phyloP scores from a whole-genome alignment of 2,888 invertebrate species.

The Tetropium fuscum region DNA sequence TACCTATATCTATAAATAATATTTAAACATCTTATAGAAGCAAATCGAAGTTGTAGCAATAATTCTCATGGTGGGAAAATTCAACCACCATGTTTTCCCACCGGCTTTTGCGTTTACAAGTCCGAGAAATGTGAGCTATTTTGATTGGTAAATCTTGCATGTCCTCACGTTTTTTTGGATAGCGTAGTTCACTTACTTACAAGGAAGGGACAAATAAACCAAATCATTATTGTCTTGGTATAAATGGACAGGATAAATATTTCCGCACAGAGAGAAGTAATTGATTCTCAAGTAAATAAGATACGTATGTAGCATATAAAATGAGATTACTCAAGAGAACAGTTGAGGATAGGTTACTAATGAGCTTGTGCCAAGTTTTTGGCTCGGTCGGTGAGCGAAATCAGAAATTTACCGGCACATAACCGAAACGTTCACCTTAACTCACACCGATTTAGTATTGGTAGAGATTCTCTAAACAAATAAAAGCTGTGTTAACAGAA shows the following conservation, averaged over 20 bases:
- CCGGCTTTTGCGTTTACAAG: constrained; percentile 3
- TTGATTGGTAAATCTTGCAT: not conserved
- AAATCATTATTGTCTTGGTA: constrained; percentile 6
- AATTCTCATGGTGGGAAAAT: no score
- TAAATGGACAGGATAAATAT: no score
- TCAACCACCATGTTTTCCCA: no score
- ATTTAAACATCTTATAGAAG: no score
- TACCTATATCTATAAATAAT: no score
- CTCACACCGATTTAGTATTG: not conserved
- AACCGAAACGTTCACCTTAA: not conserved
- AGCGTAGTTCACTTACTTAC: constrained; percentile 10
- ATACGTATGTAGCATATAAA: no score
- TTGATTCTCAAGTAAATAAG: no score
- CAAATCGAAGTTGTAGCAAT: no score
- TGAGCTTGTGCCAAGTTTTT: constrained; percentile 17
- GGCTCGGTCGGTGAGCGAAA: not conserved
- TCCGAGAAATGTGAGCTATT: constrained; percentile 1
- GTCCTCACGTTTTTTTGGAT: not conserved
- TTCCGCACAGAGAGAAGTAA: no score
- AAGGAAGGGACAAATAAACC: constrained; percentile 17
- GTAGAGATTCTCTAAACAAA: not conserved
- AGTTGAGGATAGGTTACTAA: constrained; percentile 22
- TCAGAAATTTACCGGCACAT: not conserved
- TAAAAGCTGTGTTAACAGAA: no score
- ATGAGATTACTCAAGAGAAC: constrained; percentile 10